These are phyloP conservation scores for Bemisia tabaci DNA, from an alignment of 1,140 invertebrate species.

Conservation along the genomic window DNA sequence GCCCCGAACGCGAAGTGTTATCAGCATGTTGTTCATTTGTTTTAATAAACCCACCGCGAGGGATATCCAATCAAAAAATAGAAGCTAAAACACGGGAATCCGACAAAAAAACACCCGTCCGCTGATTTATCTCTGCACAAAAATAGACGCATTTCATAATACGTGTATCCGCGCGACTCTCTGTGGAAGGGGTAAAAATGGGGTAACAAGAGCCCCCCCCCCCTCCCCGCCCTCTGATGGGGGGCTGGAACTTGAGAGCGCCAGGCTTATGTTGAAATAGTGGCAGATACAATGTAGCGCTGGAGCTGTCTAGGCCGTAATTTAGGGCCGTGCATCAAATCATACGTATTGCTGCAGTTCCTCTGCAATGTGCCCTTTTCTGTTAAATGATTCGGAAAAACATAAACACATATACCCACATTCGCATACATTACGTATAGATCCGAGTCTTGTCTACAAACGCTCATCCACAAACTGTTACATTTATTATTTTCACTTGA, in stretches of 20 bases:
- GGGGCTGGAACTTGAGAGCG: background rate
- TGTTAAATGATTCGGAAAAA: background rate
- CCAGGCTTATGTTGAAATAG: background rate
- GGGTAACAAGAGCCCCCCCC: no score
- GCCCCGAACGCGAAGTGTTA: background rate
- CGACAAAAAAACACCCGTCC: background rate
- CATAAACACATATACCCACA: background rate
- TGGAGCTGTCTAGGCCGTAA: background rate
- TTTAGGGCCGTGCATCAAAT: background rate
- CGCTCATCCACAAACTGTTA: background rate
- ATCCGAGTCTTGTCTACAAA: background rate
- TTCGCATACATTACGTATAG: background rate
- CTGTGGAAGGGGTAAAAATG: background rate
- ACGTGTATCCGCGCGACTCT: background rate
- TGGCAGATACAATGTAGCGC: background rate
- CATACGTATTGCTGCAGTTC: background rate
- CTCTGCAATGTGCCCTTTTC: background rate
- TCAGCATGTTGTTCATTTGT: background rate
- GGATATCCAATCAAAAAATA: background rate
- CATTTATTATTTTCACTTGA: background rate
- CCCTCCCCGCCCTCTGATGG: no score
- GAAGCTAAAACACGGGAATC: background rate
- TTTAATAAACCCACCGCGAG: background rate
- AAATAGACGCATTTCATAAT: background rate
- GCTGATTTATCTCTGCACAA: background rate